Percentiles rank a stretch among this genome's conserved stretches.
Conservation (phyloP, 2,797 vertebrate species). For the Calcarius lapponicus region DNA sequence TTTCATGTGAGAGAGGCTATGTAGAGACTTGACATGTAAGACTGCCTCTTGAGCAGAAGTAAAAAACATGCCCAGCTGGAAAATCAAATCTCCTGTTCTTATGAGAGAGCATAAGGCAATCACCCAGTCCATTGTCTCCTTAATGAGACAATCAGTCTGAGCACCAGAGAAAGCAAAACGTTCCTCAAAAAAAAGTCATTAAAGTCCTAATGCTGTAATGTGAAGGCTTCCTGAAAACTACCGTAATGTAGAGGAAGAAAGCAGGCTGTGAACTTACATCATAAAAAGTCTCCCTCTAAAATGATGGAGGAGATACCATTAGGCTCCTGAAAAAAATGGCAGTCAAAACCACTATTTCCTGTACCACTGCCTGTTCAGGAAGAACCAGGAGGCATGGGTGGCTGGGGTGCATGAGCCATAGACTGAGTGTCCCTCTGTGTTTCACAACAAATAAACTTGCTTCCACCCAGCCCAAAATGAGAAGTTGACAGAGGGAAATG, state of each 20-base stretch:
- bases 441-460: background rate
- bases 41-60: background rate
- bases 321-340: background rate
- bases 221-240: background rate
- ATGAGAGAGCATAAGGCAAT: background rate
- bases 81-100: background rate
- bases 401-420: fast-evolving
- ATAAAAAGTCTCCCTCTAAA: background rate
- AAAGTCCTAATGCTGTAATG: background rate
- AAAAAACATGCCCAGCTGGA: background rate
- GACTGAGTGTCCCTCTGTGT: background rate
- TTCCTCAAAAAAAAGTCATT: background rate
- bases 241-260: background rate
- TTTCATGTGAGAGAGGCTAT: background rate
- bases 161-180: background rate
- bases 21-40: background rate
- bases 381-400: background rate
- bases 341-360: background rate
- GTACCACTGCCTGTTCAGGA: background rate
- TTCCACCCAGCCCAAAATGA: background rate
- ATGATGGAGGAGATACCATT: background rate
- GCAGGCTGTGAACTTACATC: fast-evolving
- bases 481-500: background rate
- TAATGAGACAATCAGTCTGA: background rate
- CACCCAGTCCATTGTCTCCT: background rate